Conservation (phyloP, 2,797 vertebrate genomes). For the Austrolebias charrua region DNA sequence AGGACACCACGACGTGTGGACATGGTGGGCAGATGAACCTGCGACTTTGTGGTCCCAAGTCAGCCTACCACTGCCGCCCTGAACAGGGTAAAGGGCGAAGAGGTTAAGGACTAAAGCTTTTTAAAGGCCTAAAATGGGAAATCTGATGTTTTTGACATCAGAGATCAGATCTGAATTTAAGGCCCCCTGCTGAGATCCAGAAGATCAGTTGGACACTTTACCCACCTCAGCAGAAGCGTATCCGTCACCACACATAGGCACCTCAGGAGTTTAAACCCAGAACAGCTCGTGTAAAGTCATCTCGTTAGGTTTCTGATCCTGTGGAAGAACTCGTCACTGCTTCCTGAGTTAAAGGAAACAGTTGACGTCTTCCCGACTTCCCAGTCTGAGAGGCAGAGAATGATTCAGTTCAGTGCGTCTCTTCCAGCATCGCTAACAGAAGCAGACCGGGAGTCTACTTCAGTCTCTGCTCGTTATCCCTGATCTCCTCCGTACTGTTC, state of each 20-base stretch:
- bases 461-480: constrained; percentile 46
- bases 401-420: constrained; percentile 15
- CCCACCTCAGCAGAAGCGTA: constrained; percentile 23
- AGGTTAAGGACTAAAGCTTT: too few species aligned
- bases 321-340: neutral
- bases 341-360: neutral
- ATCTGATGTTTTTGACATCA: too few species aligned
- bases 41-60: too few species aligned
- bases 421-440: constrained; percentile 30
- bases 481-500: constrained; percentile 39
- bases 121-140: too few species aligned
- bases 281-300: neutral
- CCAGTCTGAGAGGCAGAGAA: constrained; percentile 7
- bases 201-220: constrained; percentile 17
- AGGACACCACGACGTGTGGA: too few species aligned
- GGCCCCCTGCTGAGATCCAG: constrained; percentile 13
- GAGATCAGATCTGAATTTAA: too few species aligned
- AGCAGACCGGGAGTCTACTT: constrained; percentile 33
- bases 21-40: too few species aligned
- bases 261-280: constrained; percentile 10
- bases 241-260: constrained; percentile 1
- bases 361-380: constrained; percentile 4
- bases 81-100: too few species aligned
- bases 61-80: too few species aligned
- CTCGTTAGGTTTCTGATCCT: neutral